Evolutionary conservation across 2,888 invertebrate species (phyloP).

Genomic region (Sclerodermus sp.): DNA sequence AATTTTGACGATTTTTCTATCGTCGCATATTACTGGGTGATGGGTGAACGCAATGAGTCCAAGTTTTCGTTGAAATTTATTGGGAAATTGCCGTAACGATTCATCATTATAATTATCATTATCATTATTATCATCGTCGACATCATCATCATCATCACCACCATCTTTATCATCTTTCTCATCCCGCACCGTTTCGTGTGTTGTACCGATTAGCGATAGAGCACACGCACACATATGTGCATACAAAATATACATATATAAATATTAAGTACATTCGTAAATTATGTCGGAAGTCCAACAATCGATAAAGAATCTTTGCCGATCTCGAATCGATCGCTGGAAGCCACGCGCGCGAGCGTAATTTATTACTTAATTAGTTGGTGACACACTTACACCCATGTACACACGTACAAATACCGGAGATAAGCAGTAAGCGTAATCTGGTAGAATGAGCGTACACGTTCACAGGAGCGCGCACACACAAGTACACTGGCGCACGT

Average conservation of each 20-base stretch:
- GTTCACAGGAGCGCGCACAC: background rate
- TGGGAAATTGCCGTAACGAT: background rate
- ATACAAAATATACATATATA: conserved; percentile 3
- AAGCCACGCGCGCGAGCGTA: background rate
- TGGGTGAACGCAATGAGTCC: too few relatives aligned
- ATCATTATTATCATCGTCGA: too few relatives aligned
- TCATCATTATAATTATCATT: too few relatives aligned
- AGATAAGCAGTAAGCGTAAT: too few relatives aligned
- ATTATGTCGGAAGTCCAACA: conserved; percentile 19
- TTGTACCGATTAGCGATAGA: conserved; percentile 45
- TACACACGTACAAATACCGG: too few relatives aligned
- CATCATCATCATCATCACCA: too few relatives aligned
- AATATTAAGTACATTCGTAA: conserved; percentile 14
- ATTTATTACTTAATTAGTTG: conserved; percentile 5
- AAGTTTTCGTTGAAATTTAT: too few relatives aligned
- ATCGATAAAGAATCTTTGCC: background rate
- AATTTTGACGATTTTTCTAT: background rate
- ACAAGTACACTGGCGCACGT: background rate
- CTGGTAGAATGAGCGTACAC: background rate
- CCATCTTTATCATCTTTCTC: background rate
- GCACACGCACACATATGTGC: background rate
- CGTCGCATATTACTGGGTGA: too few relatives aligned
- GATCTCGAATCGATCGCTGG: background rate
- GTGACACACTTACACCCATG: background rate
- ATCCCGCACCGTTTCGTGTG: conserved; percentile 36